A percentile compares a stretch with the other conserved stretches of the same genome.
phyloP scores from a whole-genome alignment of 2,797 vertebrate species.

The Oceanodroma leucorhoa region DNA sequence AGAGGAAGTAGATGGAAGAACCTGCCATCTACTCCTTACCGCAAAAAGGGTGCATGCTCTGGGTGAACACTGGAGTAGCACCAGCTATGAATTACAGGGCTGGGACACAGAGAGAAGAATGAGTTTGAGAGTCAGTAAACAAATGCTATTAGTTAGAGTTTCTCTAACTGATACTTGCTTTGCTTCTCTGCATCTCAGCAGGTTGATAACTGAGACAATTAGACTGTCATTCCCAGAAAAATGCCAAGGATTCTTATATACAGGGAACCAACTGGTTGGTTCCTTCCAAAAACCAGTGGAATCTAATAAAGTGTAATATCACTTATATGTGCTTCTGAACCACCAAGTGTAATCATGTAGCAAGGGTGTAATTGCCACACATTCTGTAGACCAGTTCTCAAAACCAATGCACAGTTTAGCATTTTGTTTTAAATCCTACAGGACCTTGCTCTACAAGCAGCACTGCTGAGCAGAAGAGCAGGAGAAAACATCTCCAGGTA shows the following conservation, averaged over 20 bases:
- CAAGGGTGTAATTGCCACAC: neutral
- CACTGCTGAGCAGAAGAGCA: neutral
- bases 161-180: neutral
- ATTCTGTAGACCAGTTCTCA: neutral
- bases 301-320: neutral
- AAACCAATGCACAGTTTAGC: neutral
- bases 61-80: neutral
- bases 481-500: neutral
- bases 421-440: neutral
- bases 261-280: neutral
- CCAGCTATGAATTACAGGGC: neutral
- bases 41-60: neutral
- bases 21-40: neutral
- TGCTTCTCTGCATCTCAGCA: neutral
- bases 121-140: neutral
- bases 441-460: neutral
- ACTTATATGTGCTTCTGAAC: neutral
- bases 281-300: neutral
- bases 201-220: neutral
- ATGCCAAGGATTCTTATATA: neutral
- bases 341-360: neutral
- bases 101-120: neutral
- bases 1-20: neutral
- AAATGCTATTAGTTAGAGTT: neutral
- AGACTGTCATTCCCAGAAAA: neutral